phyloP scores from a whole-genome alignment of 2,888 invertebrate genomes.

The Thymelicus sylvestris region DNA sequence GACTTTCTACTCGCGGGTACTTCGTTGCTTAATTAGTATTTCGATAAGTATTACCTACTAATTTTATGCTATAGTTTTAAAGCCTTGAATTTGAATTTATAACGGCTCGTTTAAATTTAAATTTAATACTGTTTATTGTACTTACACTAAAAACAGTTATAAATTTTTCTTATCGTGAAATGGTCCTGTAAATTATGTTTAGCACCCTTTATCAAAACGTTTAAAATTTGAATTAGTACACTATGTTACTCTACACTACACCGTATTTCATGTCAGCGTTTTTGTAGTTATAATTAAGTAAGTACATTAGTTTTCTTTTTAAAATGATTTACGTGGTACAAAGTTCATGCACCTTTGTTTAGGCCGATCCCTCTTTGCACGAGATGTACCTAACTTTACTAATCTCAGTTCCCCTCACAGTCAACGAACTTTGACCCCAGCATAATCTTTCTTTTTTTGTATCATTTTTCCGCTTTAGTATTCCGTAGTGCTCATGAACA shows the following conservation, averaged over 20 bases:
- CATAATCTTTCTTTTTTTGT: constrained; percentile 2
- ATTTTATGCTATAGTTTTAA: too few species aligned
- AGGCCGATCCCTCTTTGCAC: neutral
- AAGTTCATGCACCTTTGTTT: constrained; percentile 7
- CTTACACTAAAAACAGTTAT: neutral
- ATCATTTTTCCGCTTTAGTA: too few species aligned
- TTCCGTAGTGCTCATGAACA: too few species aligned
- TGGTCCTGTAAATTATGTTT: neutral
- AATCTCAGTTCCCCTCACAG: neutral
- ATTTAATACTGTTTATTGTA: neutral
- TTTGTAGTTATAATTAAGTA: neutral
- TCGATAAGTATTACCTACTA: too few species aligned
- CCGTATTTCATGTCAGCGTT: neutral
- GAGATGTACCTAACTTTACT: neutral
- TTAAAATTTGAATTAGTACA: neutral
- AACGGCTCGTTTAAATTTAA: too few species aligned
- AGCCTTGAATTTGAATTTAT: too few species aligned
- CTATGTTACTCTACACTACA: neutral
- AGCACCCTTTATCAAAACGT: neutral
- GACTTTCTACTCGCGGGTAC: too few species aligned
- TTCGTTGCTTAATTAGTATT: too few species aligned
- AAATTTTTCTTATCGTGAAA: neutral
- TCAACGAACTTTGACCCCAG: neutral
- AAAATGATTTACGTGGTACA: neutral
- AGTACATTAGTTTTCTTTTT: neutral